Conservation (phyloP, 2,888 invertebrate genomes). For the Drosophila kokeensis region DNA sequence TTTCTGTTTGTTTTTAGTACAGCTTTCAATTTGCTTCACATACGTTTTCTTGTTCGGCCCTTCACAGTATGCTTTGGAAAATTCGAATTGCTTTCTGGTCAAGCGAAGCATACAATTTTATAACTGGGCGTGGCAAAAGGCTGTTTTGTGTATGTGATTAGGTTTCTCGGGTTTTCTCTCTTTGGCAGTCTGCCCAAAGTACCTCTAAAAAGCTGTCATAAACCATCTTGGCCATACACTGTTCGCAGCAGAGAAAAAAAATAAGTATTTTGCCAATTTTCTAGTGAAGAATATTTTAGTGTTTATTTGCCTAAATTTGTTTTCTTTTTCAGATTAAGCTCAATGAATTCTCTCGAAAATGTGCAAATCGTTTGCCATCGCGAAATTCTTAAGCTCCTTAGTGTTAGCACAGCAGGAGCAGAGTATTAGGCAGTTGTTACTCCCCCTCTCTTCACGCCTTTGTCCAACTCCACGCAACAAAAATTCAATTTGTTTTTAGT, state of each 20-base stretch:
- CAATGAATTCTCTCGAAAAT: background rate
- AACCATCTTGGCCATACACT: background rate
- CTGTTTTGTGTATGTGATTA: background rate
- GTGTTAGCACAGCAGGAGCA: background rate
- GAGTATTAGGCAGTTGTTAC: background rate
- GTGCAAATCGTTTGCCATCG: background rate
- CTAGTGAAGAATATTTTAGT: background rate
- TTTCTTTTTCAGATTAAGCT: background rate
- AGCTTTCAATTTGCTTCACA: constrained; percentile 21
- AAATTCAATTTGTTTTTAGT: constrained; percentile 32
- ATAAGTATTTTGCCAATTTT: background rate
- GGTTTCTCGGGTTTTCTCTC: background rate
- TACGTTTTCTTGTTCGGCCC: background rate
- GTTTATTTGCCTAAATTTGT: background rate
- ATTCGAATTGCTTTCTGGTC: constrained; percentile 27
- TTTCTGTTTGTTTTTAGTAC: background rate
- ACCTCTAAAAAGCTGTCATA: constrained; percentile 1
- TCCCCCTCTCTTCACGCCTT: background rate
- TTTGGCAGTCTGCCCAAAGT: constrained; percentile 1
- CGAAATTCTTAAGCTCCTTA: background rate
- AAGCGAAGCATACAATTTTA: constrained; percentile 15
- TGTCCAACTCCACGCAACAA: background rate
- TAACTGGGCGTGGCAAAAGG: background rate
- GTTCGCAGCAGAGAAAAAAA: background rate
- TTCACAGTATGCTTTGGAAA: constrained; percentile 36